Base-by-base conservation (phyloP, 2,888 invertebrate genomes). In the Sminthurides aquaticus region DNA sequence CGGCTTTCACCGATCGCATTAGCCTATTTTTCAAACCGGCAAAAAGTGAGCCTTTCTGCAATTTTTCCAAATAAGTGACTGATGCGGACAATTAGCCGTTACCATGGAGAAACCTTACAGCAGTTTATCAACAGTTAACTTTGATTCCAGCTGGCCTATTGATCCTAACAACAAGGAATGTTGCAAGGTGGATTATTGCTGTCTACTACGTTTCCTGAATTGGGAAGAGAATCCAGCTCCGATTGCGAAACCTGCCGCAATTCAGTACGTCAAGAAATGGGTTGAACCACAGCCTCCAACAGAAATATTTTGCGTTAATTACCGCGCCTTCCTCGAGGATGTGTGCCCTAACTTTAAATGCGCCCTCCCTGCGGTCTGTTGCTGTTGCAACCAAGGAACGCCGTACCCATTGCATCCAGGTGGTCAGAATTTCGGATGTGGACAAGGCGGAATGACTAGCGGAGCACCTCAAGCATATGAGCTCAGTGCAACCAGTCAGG, bases 201-300 rank as follows among this genome's bases (percentile, higher is more conserved):
- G 90, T 76, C 79, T 91, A 63, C 77, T 91, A 74, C 77, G 81
- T 49, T 90, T 90, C 76, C 78, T 91, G 65, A 86, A 91, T 77
- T 84, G 87, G 75, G 83, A 82, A 75, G 82, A 83, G 15, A 80
- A 82, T 73, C 82, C 83, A 1, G 76, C 80, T 63, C 74, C 80
- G 26, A 82, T 82, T 49, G 78, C 80, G 2, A 75, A 77, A 66
- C 84, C 84, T 8, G 78, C 81, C 8, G 82, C 82, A 72, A 75
- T 81, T 55, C 82, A 82, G 65, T 71, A 68, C 55, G 67, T 71
- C 3, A 64, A 71, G 69, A 70, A 71, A 52, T 71, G 68, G 69
- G 66, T 73, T 20, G 68, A 70, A 22, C 73, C 73, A 2, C 67
- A 70, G 55, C 71, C 71, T 2, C 73, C 73, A 0, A 20, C 71